These are phyloP conservation scores for Sphenodon punctatus DNA, from an alignment of 2,797 vertebrate genomes.

Conservation along the genomic window DNA sequence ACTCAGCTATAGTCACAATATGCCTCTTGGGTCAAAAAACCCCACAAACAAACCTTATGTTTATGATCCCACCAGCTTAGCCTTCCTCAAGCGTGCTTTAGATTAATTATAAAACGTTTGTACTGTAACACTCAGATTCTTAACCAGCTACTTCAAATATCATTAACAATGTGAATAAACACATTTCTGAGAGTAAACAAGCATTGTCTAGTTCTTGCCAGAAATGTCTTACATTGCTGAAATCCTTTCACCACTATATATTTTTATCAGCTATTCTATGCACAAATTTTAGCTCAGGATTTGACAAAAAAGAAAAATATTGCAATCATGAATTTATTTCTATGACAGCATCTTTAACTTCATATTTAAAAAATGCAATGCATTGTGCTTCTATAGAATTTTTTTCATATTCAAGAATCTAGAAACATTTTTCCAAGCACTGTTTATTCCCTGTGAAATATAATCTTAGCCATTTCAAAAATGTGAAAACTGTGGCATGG, in stretches of 20 bases:
- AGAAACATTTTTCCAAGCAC: too few relatives aligned
- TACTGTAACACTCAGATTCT: conserved; percentile 17
- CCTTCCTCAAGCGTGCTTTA: conserved; percentile 48
- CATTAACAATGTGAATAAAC: conserved; percentile 39
- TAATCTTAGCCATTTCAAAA: neutral
- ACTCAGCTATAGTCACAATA: conserved; percentile 49
- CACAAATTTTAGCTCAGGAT: too few relatives aligned
- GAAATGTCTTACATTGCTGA: neutral
- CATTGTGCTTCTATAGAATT: too few relatives aligned
- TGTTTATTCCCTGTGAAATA: too few relatives aligned
- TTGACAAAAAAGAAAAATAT: too few relatives aligned
- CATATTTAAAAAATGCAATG: too few relatives aligned
- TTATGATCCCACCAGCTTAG: conserved; percentile 41
- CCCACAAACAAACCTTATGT: conserved; percentile 45
- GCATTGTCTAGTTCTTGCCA: neutral
- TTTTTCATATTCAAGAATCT: too few relatives aligned
- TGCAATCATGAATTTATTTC: too few relatives aligned
- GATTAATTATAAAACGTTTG: conserved; percentile 53
- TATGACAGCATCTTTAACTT: too few relatives aligned
- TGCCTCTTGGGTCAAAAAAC: conserved; percentile 52
- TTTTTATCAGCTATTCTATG: too few relatives aligned
- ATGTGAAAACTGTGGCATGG: neutral
- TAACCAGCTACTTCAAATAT: conserved; percentile 45
- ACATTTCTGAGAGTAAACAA: conserved; percentile 48
- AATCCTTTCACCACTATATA: too few relatives aligned